Conservation (phyloP, 2,113 vertebrate genomes). For the Ciconia maguari region DNA sequence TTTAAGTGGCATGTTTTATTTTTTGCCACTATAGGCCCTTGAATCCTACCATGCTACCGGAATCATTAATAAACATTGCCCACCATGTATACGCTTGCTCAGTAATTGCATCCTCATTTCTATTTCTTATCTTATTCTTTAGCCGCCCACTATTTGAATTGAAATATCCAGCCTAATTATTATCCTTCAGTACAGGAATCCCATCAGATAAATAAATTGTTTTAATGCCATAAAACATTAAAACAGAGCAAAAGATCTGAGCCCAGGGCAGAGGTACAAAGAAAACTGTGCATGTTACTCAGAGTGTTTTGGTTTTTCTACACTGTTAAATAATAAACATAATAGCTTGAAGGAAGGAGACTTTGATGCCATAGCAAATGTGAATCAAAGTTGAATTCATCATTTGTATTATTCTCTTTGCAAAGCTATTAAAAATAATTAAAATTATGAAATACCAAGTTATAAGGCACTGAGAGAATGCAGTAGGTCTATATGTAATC, state of each 20-base stretch:
- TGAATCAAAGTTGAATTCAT: neutral
- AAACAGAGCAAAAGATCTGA: neutral
- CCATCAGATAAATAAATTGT: neutral
- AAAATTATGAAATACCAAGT: neutral
- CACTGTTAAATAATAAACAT: neutral
- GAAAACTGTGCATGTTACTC: neutral
- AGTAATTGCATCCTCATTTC: neutral
- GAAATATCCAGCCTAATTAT: neutral
- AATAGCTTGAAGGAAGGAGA: neutral
- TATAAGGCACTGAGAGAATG: neutral
- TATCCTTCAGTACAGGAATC: neutral
- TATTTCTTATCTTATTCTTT: neutral
- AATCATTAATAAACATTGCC: neutral
- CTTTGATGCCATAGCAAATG: neutral
- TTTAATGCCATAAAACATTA: neutral
- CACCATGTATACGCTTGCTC: neutral
- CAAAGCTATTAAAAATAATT: neutral
- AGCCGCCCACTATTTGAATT: neutral
- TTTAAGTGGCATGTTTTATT: neutral
- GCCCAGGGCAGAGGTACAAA: neutral
- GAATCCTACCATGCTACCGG: neutral
- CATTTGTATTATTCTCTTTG: neutral
- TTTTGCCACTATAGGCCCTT: neutral
- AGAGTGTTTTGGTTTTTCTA: neutral
- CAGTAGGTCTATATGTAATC: neutral